A percentile compares a stretch with the other conserved stretches of the same genome.
Conservation (phyloP, 2,888 invertebrate species). For the Deilephila porcellus region DNA sequence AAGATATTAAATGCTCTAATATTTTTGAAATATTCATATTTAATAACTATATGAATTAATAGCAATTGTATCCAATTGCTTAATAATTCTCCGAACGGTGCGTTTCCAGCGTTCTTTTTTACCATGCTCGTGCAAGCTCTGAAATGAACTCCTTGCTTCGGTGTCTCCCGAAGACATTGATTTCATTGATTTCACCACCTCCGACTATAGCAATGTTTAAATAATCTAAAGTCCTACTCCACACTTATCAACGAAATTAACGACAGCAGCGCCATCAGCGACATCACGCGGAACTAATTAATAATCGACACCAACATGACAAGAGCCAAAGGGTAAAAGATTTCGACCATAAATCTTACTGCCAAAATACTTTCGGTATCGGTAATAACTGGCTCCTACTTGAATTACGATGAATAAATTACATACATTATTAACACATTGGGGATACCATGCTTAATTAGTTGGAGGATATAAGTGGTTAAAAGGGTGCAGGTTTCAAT, state of each 20-base stretch:
- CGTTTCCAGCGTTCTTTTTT: no score
- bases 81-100: no score
- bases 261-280: conserved; percentile 38
- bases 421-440: conserved; percentile 15
- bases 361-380: conserved; percentile 12
- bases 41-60: no score
- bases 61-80: no score
- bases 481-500: no score
- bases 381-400: background rate
- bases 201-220: no score
- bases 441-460: background rate
- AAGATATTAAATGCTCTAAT: no score
- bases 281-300: conserved; percentile 52
- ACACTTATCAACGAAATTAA: conserved; percentile 33
- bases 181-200: no score
- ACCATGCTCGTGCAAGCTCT: no score
- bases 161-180: no score
- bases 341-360: conserved; percentile 12
- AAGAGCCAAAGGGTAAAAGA: conserved; percentile 27
- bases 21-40: no score
- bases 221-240: conserved; percentile 36
- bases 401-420: conserved; percentile 12
- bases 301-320: conserved; percentile 45
- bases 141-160: no score
- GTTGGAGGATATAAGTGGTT: background rate